Base-by-base conservation (phyloP, 2,888 invertebrate species). In the Orgyia antiqua region DNA sequence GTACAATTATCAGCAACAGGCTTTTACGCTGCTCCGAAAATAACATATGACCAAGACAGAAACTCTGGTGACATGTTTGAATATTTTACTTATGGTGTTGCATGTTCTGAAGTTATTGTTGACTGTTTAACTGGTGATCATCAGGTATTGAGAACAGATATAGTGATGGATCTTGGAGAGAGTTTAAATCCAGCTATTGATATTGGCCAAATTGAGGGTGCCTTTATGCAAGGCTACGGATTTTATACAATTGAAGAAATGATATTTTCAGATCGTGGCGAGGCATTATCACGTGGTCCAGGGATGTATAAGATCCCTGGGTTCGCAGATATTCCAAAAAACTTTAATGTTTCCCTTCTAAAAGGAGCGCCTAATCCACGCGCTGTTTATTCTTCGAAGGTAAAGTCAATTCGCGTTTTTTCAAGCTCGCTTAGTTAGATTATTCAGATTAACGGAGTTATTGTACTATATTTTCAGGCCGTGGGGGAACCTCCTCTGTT, bases 401-500 rank as follows among this genome's bases (percentile, higher is more conserved):
- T 93, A 50, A 18, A n/a, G n/a, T n/a, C n/a, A n/a, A n/a, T n/a
- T n/a, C n/a, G n/a, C n/a, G n/a, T n/a, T n/a, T n/a, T n/a, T n/a
- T n/a, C n/a, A n/a, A n/a, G n/a, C n/a, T n/a, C n/a, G n/a, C n/a
- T n/a, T n/a, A n/a, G n/a, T n/a, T n/a, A n/a, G n/a, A n/a, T n/a
- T n/a, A n/a, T n/a, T n/a, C n/a, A n/a, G n/a, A n/a, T n/a, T n/a
- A n/a, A n/a, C n/a, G 4, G 18, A 6, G 8, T 18, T 18, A 18
- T 8, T 18, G 6, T 18, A 18, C n/a, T 4, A 18, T 18, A 2
- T 18, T 30, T 27, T 18, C 53, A 96, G 95, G 98, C 96, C 38
- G 91, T 98, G 10, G 98, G 98, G 0, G 98, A 98, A 71, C 98
- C 98, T 0, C 98, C 98, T 0, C 75, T 98, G 2, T 96, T 97